Percentiles rank a stretch among this genome's conserved stretches.
Evolutionary conservation across 2,113 vertebrate species (phyloP).

Genomic region (Pterocles orientalis): DNA sequence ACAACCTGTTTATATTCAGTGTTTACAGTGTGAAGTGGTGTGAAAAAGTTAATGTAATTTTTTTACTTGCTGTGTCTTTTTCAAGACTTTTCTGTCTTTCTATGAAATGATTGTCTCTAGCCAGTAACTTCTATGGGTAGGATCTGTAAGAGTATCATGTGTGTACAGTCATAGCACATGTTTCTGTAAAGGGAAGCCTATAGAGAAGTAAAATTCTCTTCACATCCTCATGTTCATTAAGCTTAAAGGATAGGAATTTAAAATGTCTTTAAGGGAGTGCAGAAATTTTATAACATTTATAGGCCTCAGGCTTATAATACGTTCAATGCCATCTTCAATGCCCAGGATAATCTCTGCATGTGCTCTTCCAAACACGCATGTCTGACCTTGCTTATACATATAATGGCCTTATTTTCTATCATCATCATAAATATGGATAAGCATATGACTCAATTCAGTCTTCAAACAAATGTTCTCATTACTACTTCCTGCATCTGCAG

Average conservation of each 20-base stretch:
- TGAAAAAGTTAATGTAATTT: background rate
- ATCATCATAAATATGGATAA: conserved; percentile 41
- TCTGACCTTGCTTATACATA: background rate
- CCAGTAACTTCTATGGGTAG: background rate
- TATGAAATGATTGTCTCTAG: background rate
- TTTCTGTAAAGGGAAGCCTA: background rate
- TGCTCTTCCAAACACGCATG: background rate
- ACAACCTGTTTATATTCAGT: background rate
- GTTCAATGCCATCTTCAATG: background rate
- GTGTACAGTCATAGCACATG: background rate
- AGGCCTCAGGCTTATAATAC: background rate
- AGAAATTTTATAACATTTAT: background rate
- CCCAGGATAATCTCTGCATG: background rate
- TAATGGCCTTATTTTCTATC: background rate
- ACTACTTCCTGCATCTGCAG: conserved; percentile 45
- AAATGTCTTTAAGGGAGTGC: background rate
- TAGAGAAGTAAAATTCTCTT: background rate
- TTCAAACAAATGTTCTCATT: conserved; percentile 17
- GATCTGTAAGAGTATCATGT: background rate
- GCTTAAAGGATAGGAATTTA: background rate
- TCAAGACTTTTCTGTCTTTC: background rate
- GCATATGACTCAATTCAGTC: conserved; percentile 30
- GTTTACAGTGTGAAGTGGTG: background rate
- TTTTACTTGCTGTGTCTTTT: background rate
- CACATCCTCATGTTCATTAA: background rate